phyloP scores from a whole-genome alignment of 1,140 invertebrate genomes.

The Drosophila novamexicana region DNA sequence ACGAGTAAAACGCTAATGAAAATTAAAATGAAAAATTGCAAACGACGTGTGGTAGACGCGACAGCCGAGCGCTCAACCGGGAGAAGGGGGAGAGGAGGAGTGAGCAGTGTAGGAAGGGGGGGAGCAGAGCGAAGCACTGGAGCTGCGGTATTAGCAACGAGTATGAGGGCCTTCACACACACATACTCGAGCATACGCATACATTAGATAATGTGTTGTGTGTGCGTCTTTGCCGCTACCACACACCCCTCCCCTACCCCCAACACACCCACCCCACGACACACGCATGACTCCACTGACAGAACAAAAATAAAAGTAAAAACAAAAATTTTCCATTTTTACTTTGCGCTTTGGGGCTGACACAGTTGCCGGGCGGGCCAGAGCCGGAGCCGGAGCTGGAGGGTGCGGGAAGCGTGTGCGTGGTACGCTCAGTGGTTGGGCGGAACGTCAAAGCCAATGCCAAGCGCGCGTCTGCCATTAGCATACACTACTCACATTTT shows the following conservation, averaged over 20 bases:
- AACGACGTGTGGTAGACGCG: constrained; percentile 71
- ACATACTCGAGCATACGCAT: constrained; percentile 34
- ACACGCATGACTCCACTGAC: constrained; percentile 26
- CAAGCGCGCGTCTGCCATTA: constrained; percentile 68
- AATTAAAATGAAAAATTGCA: constrained; percentile 85
- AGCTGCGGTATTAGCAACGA: constrained; percentile 25
- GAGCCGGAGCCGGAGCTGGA: background rate
- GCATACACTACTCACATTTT: constrained; percentile 83
- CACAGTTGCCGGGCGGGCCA: constrained; percentile 4
- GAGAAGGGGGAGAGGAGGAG: background rate
- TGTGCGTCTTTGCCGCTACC: constrained; percentile 21
- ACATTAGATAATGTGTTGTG: constrained; percentile 66
- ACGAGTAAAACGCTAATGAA: constrained; percentile 84
- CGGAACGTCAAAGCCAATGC: constrained; percentile 44
- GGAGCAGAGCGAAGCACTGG: background rate
- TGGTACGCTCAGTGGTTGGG: constrained; percentile 1
- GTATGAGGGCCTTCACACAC: constrained; percentile 16
- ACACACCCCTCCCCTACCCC: background rate
- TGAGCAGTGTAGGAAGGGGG: too few species aligned
- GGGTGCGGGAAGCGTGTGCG: background rate
- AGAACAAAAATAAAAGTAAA: constrained; percentile 19
- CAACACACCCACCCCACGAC: background rate
- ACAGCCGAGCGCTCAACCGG: background rate
- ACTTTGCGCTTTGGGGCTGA: constrained; percentile 50
- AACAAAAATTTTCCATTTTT: constrained; percentile 77